Evolutionary conservation across 2,113 vertebrate species (phyloP).

Genomic region (Semnopithecus entellus): DNA sequence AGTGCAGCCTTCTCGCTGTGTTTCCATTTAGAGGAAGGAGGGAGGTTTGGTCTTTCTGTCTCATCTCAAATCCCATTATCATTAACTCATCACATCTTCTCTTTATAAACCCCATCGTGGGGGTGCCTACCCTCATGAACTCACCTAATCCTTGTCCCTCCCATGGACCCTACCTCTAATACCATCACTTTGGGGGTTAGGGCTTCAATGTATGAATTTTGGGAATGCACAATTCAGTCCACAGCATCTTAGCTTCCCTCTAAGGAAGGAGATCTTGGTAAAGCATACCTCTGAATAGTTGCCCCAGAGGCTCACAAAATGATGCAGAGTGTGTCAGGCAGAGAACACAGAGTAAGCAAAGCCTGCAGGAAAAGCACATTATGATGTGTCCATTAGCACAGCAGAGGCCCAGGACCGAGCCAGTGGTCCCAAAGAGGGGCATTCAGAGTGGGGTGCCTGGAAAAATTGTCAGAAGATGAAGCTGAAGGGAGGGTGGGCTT

Average conservation of each 20-base stretch:
- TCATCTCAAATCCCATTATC: background rate
- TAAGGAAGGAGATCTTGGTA: background rate
- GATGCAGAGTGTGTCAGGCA: background rate
- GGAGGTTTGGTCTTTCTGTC: background rate
- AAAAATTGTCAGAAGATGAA: background rate
- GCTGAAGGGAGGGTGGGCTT: too few relatives aligned
- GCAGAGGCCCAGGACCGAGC: too few relatives aligned
- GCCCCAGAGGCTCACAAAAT: background rate
- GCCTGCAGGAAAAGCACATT: background rate
- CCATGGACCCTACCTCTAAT: background rate
- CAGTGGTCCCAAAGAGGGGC: fast-evolving
- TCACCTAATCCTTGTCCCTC: background rate
- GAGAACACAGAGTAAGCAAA: background rate
- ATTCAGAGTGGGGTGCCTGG: background rate
- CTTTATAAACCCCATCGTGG: background rate
- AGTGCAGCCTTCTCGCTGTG: background rate
- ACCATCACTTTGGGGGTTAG: background rate
- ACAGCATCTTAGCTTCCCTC: background rate
- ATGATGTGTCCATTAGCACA: fast-evolving
- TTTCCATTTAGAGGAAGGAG: background rate
- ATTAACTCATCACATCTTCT: background rate
- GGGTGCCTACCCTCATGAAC: background rate
- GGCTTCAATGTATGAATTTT: background rate
- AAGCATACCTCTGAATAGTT: background rate
- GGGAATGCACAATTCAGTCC: background rate